These are phyloP conservation scores for Boloria selene DNA, from an alignment of 2,888 invertebrate genomes.

Conservation along the genomic window DNA sequence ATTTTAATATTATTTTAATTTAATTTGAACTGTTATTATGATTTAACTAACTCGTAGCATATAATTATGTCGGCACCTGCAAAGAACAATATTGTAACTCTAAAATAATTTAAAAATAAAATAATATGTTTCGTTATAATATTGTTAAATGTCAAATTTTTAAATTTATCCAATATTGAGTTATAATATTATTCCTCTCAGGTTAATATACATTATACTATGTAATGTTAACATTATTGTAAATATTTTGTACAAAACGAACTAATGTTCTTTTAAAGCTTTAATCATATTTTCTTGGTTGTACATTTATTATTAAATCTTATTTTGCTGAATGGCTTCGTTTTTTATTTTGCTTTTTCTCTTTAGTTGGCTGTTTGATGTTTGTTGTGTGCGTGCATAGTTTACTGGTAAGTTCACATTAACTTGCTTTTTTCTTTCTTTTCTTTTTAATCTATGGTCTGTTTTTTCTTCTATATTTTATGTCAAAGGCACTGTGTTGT, in stretches of 20 bases:
- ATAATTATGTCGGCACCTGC: neutral
- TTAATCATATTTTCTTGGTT: conserved; percentile 77
- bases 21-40: conserved; percentile 22
- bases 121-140: no score
- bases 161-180: no score
- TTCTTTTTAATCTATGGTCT: no score
- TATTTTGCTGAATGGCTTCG: conserved; percentile 76
- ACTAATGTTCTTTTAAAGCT: conserved; percentile 79
- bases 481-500: conserved; percentile 1
- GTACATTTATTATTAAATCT: conserved; percentile 80
- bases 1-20: conserved; percentile 16
- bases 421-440: conserved; percentile 43
- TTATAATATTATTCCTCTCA: no score
- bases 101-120: no score
- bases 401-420: conserved; percentile 62
- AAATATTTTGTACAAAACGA: conserved; percentile 63
- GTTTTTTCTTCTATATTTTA: conserved; percentile 17
- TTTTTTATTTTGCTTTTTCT: conserved; percentile 69
- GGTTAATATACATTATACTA: conserved; percentile 1
- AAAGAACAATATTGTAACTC: no score
- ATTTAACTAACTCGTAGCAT: conserved; percentile 17
- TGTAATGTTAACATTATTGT: conserved; percentile 33
- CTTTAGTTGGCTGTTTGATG: conserved; percentile 56
- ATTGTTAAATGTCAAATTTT: no score
- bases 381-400: conserved; percentile 62